phyloP scores from a whole-genome alignment of 2,797 vertebrate genomes.

The Oreochromis mossambicus region DNA sequence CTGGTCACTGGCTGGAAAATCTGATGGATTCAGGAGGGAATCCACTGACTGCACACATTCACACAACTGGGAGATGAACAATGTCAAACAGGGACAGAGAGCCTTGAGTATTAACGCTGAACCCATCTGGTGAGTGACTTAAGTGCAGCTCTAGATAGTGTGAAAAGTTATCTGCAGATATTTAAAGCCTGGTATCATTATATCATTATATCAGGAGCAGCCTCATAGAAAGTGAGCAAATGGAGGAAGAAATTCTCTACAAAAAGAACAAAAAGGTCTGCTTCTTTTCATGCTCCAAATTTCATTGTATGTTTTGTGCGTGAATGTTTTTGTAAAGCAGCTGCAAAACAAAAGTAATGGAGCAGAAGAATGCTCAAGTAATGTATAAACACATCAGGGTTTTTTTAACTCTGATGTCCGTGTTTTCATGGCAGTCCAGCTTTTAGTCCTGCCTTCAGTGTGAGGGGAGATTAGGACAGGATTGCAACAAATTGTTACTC shows the following conservation, averaged over 20 bases:
- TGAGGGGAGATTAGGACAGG: neutral
- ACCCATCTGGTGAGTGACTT: neutral
- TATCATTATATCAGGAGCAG: neutral
- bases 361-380: neutral
- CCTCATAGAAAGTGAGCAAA: neutral
- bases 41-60: neutral
- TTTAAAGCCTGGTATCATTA: neutral
- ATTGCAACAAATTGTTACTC: neutral
- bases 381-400: neutral
- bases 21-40: neutral
- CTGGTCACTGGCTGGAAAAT: conserved; percentile 15
- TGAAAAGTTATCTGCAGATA: neutral
- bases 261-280: neutral
- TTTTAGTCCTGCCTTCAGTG: neutral
- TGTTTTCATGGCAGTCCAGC: neutral
- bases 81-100: neutral
- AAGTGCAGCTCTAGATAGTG: neutral
- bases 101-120: neutral
- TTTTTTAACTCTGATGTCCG: too few relatives aligned
- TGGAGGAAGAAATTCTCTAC: neutral
- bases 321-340: neutral
- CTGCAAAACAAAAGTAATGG: neutral
- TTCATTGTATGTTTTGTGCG: neutral
- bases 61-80: neutral
- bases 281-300: neutral